A percentile compares a stretch with the other conserved stretches of the same genome.
phyloP scores from a whole-genome alignment of 2,888 invertebrate genomes.

The Cryptus viduatorius region DNA sequence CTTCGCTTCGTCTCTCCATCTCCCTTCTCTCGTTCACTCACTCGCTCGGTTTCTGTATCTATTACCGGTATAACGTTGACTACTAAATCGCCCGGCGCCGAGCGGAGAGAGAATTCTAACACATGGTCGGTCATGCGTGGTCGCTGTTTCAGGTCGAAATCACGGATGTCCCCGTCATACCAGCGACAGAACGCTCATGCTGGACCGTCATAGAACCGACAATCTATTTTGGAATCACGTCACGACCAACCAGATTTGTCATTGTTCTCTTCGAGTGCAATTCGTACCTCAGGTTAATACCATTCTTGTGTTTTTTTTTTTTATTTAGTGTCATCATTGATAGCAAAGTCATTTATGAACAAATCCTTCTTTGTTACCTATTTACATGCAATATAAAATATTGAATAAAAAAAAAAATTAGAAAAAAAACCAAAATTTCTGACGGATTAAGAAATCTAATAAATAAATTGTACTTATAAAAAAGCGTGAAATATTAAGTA shows the following conservation, averaged over 20 bases:
- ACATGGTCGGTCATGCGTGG: constrained; percentile 75
- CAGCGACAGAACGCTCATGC: constrained; percentile 56
- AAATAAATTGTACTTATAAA: too few species aligned
- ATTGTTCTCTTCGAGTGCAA: background rate
- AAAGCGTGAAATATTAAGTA: too few species aligned
- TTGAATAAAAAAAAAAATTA: too few species aligned
- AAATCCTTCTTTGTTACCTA: too few species aligned
- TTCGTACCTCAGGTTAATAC: background rate
- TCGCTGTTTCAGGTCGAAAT: constrained; percentile 73
- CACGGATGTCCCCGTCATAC: constrained; percentile 62
- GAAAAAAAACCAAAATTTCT: too few species aligned
- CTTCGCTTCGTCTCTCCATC: constrained; percentile 64
- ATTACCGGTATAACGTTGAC: constrained; percentile 79
- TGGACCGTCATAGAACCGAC: constrained; percentile 61
- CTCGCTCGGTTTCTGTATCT: constrained; percentile 76
- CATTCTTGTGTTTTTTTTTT: background rate
- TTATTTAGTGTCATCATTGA: background rate
- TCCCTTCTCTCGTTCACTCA: constrained; percentile 68
- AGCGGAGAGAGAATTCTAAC: constrained; percentile 59
- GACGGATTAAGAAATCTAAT: too few species aligned
- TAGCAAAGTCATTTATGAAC: background rate
- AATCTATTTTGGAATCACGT: constrained; percentile 61
- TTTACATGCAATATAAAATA: too few species aligned
- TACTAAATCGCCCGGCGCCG: constrained; percentile 77
- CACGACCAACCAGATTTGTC: constrained; percentile 44